phyloP scores from a whole-genome alignment of 92 coral and sea anemone species.

The Hydrozoanthus gracilis region DNA sequence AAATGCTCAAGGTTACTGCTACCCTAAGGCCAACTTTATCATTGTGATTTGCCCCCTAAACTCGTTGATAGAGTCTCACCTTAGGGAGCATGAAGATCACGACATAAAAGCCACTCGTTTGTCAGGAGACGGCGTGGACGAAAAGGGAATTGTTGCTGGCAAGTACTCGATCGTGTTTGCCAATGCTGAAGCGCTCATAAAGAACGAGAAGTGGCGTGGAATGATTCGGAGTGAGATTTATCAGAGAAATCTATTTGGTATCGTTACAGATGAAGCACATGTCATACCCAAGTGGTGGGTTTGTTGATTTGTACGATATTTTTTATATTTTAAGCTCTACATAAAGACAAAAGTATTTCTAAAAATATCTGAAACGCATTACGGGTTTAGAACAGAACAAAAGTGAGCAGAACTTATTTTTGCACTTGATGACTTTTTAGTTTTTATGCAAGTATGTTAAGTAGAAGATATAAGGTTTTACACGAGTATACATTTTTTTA shows the following conservation, averaged over 20 bases:
- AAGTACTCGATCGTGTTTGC: conserved; percentile 51
- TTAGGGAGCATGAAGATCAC: conserved; percentile 16
- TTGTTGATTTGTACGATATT: too few species aligned
- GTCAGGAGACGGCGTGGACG: conserved; percentile 44
- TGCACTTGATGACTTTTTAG: too few species aligned
- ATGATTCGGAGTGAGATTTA: conserved; percentile 49
- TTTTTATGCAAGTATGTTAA: too few species aligned
- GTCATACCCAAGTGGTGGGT: conserved; percentile 67
- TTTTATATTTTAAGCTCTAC: too few species aligned
- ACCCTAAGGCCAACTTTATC: conserved; percentile 41
- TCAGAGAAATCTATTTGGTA: conserved; percentile 48
- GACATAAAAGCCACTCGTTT: conserved; percentile 5
- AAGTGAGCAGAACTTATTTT: too few species aligned
- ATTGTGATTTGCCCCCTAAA: conserved; percentile 57
- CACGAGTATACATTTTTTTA: too few species aligned
- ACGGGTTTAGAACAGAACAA: too few species aligned
- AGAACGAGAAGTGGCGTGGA: conserved; percentile 45
- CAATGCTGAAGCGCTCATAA: conserved; percentile 51
- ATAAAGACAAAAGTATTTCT: too few species aligned
- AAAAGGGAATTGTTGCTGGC: conserved; percentile 47
- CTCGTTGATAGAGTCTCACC: conserved; percentile 52
- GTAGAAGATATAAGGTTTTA: too few species aligned
- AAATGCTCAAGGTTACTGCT: conserved; percentile 21
- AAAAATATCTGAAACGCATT: too few species aligned
- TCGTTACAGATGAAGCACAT: conserved; percentile 66